Evolutionary conservation across 2,888 invertebrate genomes (phyloP), one percentile per base, ranked within the genome.

Genomic region (Polia nebulosa): DNA sequence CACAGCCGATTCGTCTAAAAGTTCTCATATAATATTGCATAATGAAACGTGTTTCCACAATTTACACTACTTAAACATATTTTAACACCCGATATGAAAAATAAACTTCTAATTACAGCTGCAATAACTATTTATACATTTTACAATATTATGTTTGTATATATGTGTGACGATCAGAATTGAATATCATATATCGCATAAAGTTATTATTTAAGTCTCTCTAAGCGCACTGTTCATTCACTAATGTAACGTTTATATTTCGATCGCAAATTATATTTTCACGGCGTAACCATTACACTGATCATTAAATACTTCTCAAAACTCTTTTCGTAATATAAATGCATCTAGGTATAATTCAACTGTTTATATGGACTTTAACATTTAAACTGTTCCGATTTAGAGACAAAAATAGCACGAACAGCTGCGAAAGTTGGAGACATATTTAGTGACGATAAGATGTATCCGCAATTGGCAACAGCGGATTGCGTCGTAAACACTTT

Each of bases 41-140:
- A 91, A 91, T 92, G 92, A 93, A 93, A 93, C 89, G 89, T 87
- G 87, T 92, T 89, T 91, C 92, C 94, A 93, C 91, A 92, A 90
- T 93, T 92, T 94, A 94, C 93, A 93, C 95, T 95, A 95, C 93
- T 90, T 94, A 94, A 89, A 94, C 91, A 92, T 94, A 94, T 93
- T 89, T 94, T 90, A 95, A 95, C 95, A 95, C 94, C 92, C 94
- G 94, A 95, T 95, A 95, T 95, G 95, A 95, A 95, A 95, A 95
- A 95, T 95, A 95, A 95, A 95, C 94, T 91, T 93, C 95, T 95
- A 95, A 95, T 94, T 95, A 95, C 94, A 93, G 95, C 93, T 93
- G 95, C 95, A 95, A 94, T 95, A 95, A 95, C 94, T 95, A 95
- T 95, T 95, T 95, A 94, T 95, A 95, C 94, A 95, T 95, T 95